Evolutionary conservation across 2,888 invertebrate species (phyloP), one percentile per base, ranked within the genome.

Genomic region (Brachyptera risi): DNA sequence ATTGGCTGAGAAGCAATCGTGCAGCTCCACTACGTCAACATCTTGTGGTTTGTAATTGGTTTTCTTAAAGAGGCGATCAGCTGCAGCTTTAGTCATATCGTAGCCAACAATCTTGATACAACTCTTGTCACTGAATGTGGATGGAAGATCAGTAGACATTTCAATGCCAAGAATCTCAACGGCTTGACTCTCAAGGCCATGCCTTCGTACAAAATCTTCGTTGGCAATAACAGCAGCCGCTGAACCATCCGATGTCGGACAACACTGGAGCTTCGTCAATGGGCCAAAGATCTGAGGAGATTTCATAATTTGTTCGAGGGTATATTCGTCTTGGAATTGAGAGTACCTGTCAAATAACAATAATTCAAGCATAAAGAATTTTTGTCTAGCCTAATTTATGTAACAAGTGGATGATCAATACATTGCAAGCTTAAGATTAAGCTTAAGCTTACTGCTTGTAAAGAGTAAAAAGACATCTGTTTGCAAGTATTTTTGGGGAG

Each of bases 171-270:
- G 75, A 67, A 99, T 96, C 78, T 99, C 97, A 0, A 99, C 90
- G 15, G 99, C 98, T 73, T 88, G 87, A 0, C 79, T 76, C 73
- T 95, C 87, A 13, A 98, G 80, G 4, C 88, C 87, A 71, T 94
- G 88, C 31, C 83, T 80, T 63, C 82, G 83, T 1, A 99, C 95
- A 74, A 96, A 99, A 13, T 87, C 85, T 76, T 98, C 96, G 9
- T 91, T 93, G 65, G 88, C 96, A 42, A 99, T 70, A 63, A 99
- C 83, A 0, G 90, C 96, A 23, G 96, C 96, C 23, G 94, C 98
- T 0, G 95, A 86, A n/a, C 99, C 99, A 77, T 99, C 97, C 50
- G 96, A 97, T 0, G 98, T 99, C 0, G 98, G 98, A 72, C 97
- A 97, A 75, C 99, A 99, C 73, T 97, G 96, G 11, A 98, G 79